Percentiles rank a stretch among this genome's conserved stretches.
phyloP scores from a whole-genome alignment of 2,888 invertebrate species.

The Tetramorium bicarinatum region DNA sequence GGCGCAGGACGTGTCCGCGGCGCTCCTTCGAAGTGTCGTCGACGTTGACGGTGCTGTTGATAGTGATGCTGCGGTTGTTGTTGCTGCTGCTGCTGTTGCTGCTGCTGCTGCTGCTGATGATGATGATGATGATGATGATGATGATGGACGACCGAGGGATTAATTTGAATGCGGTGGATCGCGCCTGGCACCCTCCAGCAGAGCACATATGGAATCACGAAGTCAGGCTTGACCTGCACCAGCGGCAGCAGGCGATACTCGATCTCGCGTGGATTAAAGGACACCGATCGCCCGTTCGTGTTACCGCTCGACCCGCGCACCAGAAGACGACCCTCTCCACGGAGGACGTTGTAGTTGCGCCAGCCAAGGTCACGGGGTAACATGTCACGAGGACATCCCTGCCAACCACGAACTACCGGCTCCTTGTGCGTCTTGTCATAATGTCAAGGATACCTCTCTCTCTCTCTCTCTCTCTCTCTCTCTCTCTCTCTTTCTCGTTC shows the following conservation, averaged over 20 bases:
- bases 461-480: not conserved
- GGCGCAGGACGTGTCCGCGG: constrained; percentile 65
- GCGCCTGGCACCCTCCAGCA: constrained; percentile 79
- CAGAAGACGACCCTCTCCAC: constrained; percentile 72
- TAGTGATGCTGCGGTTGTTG: constrained; percentile 67
- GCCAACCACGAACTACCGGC: constrained; percentile 68
- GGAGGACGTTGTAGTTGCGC: constrained; percentile 81
- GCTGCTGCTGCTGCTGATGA: constrained; percentile 45
- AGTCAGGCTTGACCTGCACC: constrained; percentile 77
- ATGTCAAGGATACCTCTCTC: not conserved
- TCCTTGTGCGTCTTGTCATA: constrained; percentile 55
- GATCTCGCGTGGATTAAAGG: constrained; percentile 70
- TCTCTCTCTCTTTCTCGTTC: too few relatives aligned
- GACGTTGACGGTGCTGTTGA: constrained; percentile 70
- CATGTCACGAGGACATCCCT: constrained; percentile 84
- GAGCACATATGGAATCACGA: constrained; percentile 81
- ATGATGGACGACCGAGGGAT: constrained; percentile 57
- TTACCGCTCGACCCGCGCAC: constrained; percentile 69
- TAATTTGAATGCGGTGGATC: constrained; percentile 69
- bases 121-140: constrained; percentile 55
- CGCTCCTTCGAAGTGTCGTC: constrained; percentile 68
- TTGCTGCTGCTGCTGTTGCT: constrained; percentile 66
- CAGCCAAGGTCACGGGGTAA: constrained; percentile 82
- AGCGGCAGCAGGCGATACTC: constrained; percentile 77
- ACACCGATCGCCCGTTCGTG: constrained; percentile 61